Evolutionary conservation across 2,888 invertebrate species (phyloP).

Genomic region (Notodonta ziczac): DNA sequence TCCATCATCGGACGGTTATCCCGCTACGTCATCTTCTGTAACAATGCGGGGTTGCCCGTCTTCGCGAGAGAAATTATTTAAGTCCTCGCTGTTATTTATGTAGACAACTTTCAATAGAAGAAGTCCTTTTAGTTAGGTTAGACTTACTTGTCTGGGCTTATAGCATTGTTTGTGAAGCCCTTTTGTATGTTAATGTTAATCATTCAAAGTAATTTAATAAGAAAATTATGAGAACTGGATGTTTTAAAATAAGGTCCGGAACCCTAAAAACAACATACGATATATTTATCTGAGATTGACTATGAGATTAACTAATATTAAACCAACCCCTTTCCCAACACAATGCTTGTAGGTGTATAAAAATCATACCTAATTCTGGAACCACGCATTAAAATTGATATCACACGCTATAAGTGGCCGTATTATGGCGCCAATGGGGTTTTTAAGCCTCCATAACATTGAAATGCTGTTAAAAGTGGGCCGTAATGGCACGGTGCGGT

Average conservation of each 20-base stretch:
- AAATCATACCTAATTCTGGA: constrained; percentile 12
- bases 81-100: constrained; percentile 18
- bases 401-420: constrained; percentile 20
- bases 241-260: no score
- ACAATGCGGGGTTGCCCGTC: constrained; percentile 32
- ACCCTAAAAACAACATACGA: no score
- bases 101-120: background rate
- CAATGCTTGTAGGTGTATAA: no score
- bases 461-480: constrained; percentile 33
- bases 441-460: constrained; percentile 31
- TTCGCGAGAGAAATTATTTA: constrained; percentile 28
- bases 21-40: constrained; percentile 34
- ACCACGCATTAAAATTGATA: constrained; percentile 24
- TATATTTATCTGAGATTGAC: no score
- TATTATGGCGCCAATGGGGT: constrained; percentile 20
- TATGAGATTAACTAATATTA: no score
- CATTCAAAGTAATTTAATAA: background rate
- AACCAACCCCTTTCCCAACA: no score
- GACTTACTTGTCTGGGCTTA: constrained; percentile 1
- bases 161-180: background rate
- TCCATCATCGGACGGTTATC: constrained; percentile 45
- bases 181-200: background rate
- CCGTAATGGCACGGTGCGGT: constrained; percentile 30
- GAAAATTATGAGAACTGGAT: background rate
- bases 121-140: background rate